Evolutionary conservation across 2,888 invertebrate species (phyloP), one percentile per base, ranked within the genome.

Genomic region (Cerastis leucographa): DNA sequence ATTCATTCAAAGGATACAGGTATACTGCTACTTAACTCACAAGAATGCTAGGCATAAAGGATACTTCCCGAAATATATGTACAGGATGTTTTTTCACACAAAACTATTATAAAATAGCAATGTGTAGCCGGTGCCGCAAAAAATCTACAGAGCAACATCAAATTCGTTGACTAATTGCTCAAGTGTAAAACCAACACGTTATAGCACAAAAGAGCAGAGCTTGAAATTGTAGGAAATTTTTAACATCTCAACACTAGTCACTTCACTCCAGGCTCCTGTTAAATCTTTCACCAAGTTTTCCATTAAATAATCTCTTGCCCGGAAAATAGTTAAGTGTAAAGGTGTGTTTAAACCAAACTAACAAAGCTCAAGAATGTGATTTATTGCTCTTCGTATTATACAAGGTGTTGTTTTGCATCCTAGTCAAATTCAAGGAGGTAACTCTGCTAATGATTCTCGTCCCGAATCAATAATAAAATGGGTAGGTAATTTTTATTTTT

Each of bases 261-360:
- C 65, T 80, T 70, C 25, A 7, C 73, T 62, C 12, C 25, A 61
- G n/a, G 65, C 69, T 68, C 49, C 56, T 29, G 25, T 44, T 67
- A 78, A 76, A 68, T 64, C 68, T 40, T 84, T 46, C 29, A 66
- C 19, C n/a, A 72, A 81, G 49, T 71, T 83, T 81, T n/a, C 61
- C 54, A 84, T 73, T 67, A 70, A 70, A 80, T 61, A 59, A 49
- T 76, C 35, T 54, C 25, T 44, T 44, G 61, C 19, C n/a, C 11
- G 66, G 54, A 49, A 81, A 68, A 73, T 65, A 69, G 49, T 4
- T 44, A 56, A 65, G 29, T 78, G 19, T 44, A 51, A 70, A 70
- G 78, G 29, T 61, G 25, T 44, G 65, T 77, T 66, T 46, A 65
- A 40, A 65, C 2, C 9, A 12, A 11, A 51, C 35, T 17, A 25